Base-by-base conservation (phyloP, 2,888 invertebrate species). In the Harpalus rufipes region DNA sequence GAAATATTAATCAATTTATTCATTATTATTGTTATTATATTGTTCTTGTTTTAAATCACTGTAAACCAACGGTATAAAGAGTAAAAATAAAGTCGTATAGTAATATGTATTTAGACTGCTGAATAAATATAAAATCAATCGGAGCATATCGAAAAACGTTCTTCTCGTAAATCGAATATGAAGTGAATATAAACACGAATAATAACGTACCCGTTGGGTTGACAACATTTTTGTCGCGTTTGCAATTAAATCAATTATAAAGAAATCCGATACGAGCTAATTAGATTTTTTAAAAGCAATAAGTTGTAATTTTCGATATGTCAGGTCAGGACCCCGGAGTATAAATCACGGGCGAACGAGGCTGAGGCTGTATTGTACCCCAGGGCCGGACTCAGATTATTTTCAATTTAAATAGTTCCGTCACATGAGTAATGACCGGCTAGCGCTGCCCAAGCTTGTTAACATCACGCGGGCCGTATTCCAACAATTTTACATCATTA, bases 291-390 rank as follows among this genome's bases (percentile, higher is more conserved):
- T 82, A 58, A 82, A 82, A 82, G 32, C 72, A 72, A 72, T 82
- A 82, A 82, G 82, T 82, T 82, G 82, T 82, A 82, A 82, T 82
- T 82, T 82, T 82, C 82, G 82, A 82, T 82, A 82, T 82, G 82
- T 82, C 82, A 82, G 82, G 82, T 82, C 82, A 82, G 82, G 82
- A 82, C 82, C 82, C 59, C 58, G 82, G 16, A 63, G 63, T 82
- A 82, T 82, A 82, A 82, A 82, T 82, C 82, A 82, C 58, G 39
- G 63, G 58, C 44, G 82, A 81, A 81, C 81, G 81, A 81, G 81
- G 44, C 56, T 72, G 81, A 81, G 81, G 44, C 56, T 72, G 72
- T 82, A 68, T 56, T 68, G 82, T 82, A 51, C 72, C 68, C 51
- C 82, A 82, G 82, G 72, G 68, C 51, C 58, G 82, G 72, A 21